A percentile compares a stretch with the other conserved stretches of the same genome.
phyloP scores from a whole-genome alignment of 2,888 invertebrate genomes.

The Spicauda simplicius region DNA sequence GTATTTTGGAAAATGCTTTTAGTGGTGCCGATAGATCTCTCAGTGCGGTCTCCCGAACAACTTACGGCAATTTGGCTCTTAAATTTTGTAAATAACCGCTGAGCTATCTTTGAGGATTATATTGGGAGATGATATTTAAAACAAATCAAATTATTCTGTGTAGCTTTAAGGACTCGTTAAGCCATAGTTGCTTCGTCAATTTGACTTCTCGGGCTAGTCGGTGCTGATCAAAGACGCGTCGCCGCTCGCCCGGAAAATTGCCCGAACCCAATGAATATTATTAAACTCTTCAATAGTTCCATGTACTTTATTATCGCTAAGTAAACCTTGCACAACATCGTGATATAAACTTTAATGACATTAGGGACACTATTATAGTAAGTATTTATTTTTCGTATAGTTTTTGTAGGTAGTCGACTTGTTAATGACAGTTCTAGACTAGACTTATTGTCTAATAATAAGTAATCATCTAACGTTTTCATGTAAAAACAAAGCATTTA shows the following conservation, averaged over 20 bases:
- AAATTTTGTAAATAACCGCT: constrained; percentile 26
- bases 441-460: no score
- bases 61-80: constrained; percentile 30
- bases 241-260: constrained; percentile 81
- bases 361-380: constrained; percentile 1
- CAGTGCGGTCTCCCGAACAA: constrained; percentile 36
- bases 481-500: no score
- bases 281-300: constrained; percentile 82
- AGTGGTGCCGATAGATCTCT: constrained; percentile 50
- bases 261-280: constrained; percentile 84
- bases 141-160: constrained; percentile 47
- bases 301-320: constrained; percentile 72
- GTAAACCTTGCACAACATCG: constrained; percentile 55
- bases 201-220: constrained; percentile 68
- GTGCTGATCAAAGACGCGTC: constrained; percentile 80
- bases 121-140: constrained; percentile 36
- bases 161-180: constrained; percentile 53
- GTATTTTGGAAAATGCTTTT: constrained; percentile 65
- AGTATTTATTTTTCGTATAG: no score
- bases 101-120: constrained; percentile 28
- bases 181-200: constrained; percentile 65
- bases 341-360: constrained; percentile 21
- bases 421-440: no score
- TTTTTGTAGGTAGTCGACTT: no score
- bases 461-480: no score